Percentiles rank a stretch among this genome's conserved stretches.
phyloP scores from a whole-genome alignment of 2,888 invertebrate species.

The Epinotia nisella region DNA sequence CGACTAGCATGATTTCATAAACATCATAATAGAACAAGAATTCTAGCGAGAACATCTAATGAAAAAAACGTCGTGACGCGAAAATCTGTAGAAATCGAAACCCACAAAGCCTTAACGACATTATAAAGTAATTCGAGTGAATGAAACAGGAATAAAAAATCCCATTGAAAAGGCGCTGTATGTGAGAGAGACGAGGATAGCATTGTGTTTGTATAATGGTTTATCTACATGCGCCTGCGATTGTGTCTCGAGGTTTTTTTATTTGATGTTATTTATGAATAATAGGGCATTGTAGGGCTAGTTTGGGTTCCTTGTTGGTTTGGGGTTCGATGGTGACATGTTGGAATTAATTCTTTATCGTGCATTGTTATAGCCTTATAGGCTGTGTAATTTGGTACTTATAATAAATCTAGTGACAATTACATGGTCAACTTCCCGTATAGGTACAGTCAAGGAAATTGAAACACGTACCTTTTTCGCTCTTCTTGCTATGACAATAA shows the following conservation, averaged over 20 bases:
- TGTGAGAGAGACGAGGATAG: constrained; percentile 60
- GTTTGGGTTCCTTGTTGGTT: constrained; percentile 35
- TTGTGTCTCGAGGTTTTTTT: constrained; percentile 73
- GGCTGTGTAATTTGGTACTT: constrained; percentile 7
- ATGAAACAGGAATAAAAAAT: constrained; percentile 60
- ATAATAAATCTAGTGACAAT: constrained; percentile 16
- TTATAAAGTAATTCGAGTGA: constrained; percentile 67
- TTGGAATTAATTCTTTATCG: constrained; percentile 23
- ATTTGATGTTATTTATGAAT: constrained; percentile 80
- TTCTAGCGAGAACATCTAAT: constrained; percentile 17
- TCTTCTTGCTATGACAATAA: no score
- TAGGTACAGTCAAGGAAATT: no score
- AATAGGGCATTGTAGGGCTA: constrained; percentile 51
- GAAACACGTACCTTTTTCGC: no score
- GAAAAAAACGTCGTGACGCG: constrained; percentile 37
- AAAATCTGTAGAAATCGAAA: constrained; percentile 46
- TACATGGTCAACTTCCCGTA: background rate
- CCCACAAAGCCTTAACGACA: constrained; percentile 58
- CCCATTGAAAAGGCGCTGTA: constrained; percentile 56
- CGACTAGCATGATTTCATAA: constrained; percentile 20
- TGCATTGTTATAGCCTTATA: constrained; percentile 15
- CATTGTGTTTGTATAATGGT: constrained; percentile 80
- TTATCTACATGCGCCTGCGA: constrained; percentile 78
- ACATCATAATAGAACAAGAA: constrained; percentile 25
- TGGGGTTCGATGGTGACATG: constrained; percentile 29